These are phyloP conservation scores for Acanthacorydalis orientalis DNA, from an alignment of 2,888 invertebrate genomes.

Conservation along the genomic window DNA sequence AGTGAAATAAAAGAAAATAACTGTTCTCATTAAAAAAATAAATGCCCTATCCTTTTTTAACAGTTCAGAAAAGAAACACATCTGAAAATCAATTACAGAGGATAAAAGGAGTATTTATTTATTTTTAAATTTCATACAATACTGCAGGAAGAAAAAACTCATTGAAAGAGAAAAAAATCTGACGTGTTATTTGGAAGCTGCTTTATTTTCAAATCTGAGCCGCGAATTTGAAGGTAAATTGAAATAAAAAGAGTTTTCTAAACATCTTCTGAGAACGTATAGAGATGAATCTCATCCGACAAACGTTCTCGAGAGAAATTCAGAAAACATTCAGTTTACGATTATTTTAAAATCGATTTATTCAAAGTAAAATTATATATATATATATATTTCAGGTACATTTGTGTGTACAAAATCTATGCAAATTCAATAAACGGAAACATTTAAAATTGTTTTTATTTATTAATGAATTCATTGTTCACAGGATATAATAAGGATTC, in stretches of 20 bases:
- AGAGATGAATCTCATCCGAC: conserved; percentile 7
- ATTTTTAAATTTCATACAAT: conserved; percentile 8
- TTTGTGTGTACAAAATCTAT: not conserved
- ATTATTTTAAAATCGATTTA: conserved; percentile 9
- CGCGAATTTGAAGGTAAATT: conserved; percentile 1
- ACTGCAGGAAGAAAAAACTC: too few species aligned
- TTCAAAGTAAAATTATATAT: conserved; percentile 4
- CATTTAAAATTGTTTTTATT: too few species aligned
- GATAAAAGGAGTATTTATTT: conserved; percentile 8
- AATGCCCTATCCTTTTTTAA: too few species aligned
- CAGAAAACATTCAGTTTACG: conserved; percentile 13
- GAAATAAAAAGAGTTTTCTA: conserved; percentile 20
- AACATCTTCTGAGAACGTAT: conserved; percentile 19
- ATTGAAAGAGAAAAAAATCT: too few species aligned
- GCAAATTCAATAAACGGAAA: too few species aligned
- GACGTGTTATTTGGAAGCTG: too few species aligned
- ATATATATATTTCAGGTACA: not conserved
- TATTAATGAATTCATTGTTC: not conserved
- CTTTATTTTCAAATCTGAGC: not conserved
- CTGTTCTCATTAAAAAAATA: too few species aligned
- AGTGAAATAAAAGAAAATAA: too few species aligned
- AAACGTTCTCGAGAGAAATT: conserved; percentile 19
- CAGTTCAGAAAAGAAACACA: too few species aligned
- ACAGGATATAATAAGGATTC: conserved; percentile 3
- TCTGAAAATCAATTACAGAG: too few species aligned